Evolutionary conservation across 92 coral and sea anemone genomes (phyloP).

Genomic region (Parazoanthus darwini): DNA sequence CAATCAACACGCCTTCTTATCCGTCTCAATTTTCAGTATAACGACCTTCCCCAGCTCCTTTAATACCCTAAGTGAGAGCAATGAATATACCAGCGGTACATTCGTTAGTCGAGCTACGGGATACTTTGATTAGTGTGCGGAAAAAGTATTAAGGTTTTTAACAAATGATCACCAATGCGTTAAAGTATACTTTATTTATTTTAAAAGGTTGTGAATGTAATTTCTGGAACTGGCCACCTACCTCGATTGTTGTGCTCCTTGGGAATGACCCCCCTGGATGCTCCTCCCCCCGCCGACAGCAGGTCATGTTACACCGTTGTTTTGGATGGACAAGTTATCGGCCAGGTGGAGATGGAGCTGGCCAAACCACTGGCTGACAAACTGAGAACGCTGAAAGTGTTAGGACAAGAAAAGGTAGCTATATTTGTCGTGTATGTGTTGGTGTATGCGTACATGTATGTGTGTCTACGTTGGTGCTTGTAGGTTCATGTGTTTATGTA

Average conservation of each 20-base stretch:
- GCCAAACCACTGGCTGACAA: constrained; percentile 83
- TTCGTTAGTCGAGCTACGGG: too few species aligned
- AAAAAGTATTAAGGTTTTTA: too few species aligned
- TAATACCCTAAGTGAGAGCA: too few species aligned
- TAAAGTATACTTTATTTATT: not conserved
- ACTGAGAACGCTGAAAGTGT: constrained; percentile 84
- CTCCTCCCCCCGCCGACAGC: constrained; percentile 68
- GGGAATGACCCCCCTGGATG: constrained; percentile 86
- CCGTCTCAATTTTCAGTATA: too few species aligned
- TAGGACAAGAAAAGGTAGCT: constrained; percentile 76
- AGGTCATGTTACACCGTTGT: constrained; percentile 83
- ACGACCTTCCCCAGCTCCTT: too few species aligned
- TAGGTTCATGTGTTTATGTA: not conserved
- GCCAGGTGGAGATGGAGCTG: constrained; percentile 81
- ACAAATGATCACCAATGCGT: too few species aligned
- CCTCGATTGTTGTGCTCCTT: constrained; percentile 85
- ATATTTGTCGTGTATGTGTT: not conserved
- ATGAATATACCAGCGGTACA: too few species aligned
- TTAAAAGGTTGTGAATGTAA: constrained; percentile 70
- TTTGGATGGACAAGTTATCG: constrained; percentile 89
- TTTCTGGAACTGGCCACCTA: constrained; percentile 71
- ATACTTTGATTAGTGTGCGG: too few species aligned
- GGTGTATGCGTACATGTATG: not conserved
- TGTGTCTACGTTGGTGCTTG: not conserved
- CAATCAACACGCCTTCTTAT: too few species aligned